Base-by-base conservation (phyloP, 2,113 vertebrate species). In the Chlorodrepanis virens region DNA sequence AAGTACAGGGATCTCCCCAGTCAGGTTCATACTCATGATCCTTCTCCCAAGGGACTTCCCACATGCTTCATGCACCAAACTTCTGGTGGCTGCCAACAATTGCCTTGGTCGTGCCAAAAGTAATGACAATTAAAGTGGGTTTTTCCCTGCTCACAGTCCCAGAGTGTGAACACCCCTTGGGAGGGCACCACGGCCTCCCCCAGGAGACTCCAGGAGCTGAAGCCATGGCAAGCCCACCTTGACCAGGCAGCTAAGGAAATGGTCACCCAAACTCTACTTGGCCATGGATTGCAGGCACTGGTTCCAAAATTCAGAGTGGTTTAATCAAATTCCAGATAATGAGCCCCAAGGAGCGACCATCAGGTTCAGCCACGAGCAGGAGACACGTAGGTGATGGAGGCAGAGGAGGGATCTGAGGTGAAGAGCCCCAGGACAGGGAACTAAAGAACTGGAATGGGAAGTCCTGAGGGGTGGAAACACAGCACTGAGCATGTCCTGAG, bases 301-400 rank as follows among this genome's bases (percentile, higher is more conserved):
- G 37, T 39, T 87, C 75, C 14, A 19, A 22, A 63, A 68, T 65
- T 56, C 53, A 49, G 77, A 3, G 22, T 61, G 25, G 4, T 70
- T 83, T 63, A 5, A 25, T n/a, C 31, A 15, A 10, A 31, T 54
- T 72, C 59, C 49, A 76, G 71, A 5, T 9, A 27, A 33, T 2
- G 61, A 87, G 14, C 16, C 74, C 65, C 16, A 44, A 35, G 42
- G 19, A n/a, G 2, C 0, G 0, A 13, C 12, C 14, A 8, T 16
- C 42, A 59, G 64, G 28, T 35, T 23, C 5, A 80, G 33, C 35
- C 6, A 1, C 8, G 50, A 50, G 50, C 45, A 24, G 5, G 20
- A 79, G 14, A 37, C 52, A 35, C 1, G 0, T 1, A 40, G 44
- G n/a, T 4, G 23, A 11, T 35, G 65, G 49, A 89, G 69, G 44